Evolutionary conservation across 2,113 vertebrate species (phyloP).

Genomic region (Arizona elegans): DNA sequence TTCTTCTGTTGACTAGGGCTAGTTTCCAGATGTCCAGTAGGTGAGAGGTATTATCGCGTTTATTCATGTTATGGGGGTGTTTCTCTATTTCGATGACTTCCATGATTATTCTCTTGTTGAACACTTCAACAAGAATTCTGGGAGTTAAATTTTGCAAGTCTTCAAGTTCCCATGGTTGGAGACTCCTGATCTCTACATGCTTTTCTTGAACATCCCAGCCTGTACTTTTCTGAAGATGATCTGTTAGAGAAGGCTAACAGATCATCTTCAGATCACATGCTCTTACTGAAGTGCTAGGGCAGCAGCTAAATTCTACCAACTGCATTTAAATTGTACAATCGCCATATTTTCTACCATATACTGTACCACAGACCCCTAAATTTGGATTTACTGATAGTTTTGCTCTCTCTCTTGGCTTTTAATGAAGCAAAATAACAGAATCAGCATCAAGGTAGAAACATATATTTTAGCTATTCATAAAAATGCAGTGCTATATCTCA

Average conservation of each 20-base stretch:
- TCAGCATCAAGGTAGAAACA: slow-evolving; percentile 26
- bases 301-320: background rate
- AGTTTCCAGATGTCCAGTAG: too few species aligned
- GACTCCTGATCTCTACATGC: background rate
- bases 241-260: background rate
- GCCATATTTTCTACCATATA: background rate
- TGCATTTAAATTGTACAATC: background rate
- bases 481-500: slow-evolving; percentile 53
- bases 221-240: background rate
- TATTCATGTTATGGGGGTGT: too few species aligned
- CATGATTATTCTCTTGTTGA: too few species aligned
- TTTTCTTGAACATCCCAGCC: background rate
- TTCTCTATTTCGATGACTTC: too few species aligned
- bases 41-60: too few species aligned
- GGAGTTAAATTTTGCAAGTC: background rate
- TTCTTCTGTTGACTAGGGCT: too few species aligned
- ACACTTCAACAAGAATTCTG: background rate
- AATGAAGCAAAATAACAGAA: slow-evolving; percentile 20
- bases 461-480: slow-evolving; percentile 43
- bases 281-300: background rate
- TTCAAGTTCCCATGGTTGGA: background rate
- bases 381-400: background rate
- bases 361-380: background rate
- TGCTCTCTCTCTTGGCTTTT: background rate
- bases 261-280: background rate